Percentiles rank a stretch among this genome's conserved stretches.
phyloP scores from a whole-genome alignment of 1,140 invertebrate genomes.

The Scaptomyza montana region DNA sequence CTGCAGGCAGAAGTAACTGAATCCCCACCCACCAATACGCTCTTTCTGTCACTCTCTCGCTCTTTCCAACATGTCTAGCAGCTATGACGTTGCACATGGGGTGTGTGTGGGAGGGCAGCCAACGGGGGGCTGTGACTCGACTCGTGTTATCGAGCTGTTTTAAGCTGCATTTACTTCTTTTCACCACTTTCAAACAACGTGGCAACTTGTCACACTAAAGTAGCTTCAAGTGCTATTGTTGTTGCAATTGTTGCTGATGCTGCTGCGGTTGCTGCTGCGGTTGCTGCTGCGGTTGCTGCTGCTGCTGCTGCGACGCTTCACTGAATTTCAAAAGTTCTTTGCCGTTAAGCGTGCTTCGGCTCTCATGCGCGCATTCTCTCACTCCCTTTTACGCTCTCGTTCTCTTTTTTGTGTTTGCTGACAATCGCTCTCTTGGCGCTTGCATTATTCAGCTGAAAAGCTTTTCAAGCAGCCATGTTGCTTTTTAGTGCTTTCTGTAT shows the following conservation, averaged over 20 bases:
- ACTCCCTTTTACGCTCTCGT: not conserved
- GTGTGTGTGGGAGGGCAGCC: too few species aligned
- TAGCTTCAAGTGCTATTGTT: constrained; percentile 31
- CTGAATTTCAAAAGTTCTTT: constrained; percentile 75
- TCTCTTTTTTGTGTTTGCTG: constrained; percentile 38
- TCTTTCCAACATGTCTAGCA: not conserved
- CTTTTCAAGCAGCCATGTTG: constrained; percentile 78
- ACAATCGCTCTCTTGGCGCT: constrained; percentile 33
- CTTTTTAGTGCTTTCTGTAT: constrained; percentile 47
- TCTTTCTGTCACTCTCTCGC: not conserved
- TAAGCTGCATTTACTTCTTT: not conserved
- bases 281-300: constrained; percentile 22
- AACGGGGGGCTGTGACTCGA: too few species aligned
- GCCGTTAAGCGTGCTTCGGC: constrained; percentile 56
- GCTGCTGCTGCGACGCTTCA: constrained; percentile 63
- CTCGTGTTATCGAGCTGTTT: constrained; percentile 22
- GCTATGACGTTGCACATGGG: too few species aligned
- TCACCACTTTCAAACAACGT: constrained; percentile 58
- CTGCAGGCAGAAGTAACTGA: not conserved
- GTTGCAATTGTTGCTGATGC: constrained; percentile 8
- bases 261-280: not conserved
- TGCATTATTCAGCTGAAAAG: constrained; percentile 74
- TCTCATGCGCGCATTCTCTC: not conserved
- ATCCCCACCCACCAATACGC: too few species aligned
- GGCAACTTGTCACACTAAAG: constrained; percentile 67